Base-by-base conservation (phyloP, 2,888 invertebrate species). In the Drosophila conformis region DNA sequence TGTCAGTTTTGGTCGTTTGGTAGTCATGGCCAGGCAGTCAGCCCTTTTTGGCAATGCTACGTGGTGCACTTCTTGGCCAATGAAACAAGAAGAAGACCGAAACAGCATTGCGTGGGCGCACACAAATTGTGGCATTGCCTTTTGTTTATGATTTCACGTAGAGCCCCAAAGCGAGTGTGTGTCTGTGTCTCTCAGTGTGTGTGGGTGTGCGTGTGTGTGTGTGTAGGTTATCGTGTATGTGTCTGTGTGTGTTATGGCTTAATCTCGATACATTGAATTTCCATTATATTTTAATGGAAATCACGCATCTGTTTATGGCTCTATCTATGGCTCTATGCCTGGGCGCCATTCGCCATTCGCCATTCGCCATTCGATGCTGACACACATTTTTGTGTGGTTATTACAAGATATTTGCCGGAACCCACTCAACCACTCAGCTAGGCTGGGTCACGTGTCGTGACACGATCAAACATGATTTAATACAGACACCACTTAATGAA, bases 211-310 rank as follows among this genome's bases (percentile, higher is more conserved):
- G 51, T 36, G 36, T 65, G 35, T 0, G 13, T 15, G 13, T 18
- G 27, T n/a, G 25, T 53, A 21, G 10, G 10, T 7, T 31, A 31
- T 31, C 31, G 31, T 66, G 36, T 49, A 18, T 46, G 42, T 48
- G 35, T 36, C 40, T 59, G 54, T 67, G 27, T 64, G 48, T 68
- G 60, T 27, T 38, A 51, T 51, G 57, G 75, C 75, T 78, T 81
- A 83, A 80, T 82, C 82, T 83, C 82, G 78, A 82, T 82, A 82
- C 84, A 82, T 82, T 83, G 82, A 82, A 81, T 82, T 83, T 82
- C 82, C 82, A 82, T 82, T 82, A 82, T 83, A 82, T 82, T 83
- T 82, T 82, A 82, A 83, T 82, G 82, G 82, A 82, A 82, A 83
- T 82, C 82, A 82, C 82, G 82, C 82, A 82, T 82, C 81, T 78